phyloP scores from a whole-genome alignment of 2,888 invertebrate genomes.

The Corbicula japonica region DNA sequence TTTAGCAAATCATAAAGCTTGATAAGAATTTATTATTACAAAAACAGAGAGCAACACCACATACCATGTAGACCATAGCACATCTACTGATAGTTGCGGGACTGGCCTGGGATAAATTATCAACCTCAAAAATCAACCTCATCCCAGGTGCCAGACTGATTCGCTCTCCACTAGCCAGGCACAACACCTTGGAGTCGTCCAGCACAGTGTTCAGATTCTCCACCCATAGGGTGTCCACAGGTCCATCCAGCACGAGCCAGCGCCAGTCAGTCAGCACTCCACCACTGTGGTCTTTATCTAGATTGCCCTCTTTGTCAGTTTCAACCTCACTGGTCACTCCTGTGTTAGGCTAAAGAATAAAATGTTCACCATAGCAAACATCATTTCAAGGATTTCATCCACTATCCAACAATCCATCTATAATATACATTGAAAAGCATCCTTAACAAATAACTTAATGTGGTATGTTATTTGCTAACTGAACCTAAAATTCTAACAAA shows the following conservation, averaged over 20 bases:
- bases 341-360: slow-evolving; percentile 51
- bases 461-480: too few relatives aligned
- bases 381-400: too few relatives aligned
- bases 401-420: too few relatives aligned
- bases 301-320: slow-evolving; percentile 57
- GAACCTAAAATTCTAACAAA: too few relatives aligned
- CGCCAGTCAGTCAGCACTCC: slow-evolving; percentile 80
- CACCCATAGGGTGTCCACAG: slow-evolving; percentile 86
- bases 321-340: slow-evolving; percentile 56
- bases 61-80: slow-evolving; percentile 87
- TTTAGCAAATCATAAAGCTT: not conserved
- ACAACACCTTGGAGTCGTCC: slow-evolving; percentile 86
- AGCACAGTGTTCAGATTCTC: slow-evolving; percentile 86
- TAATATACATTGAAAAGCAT: too few relatives aligned
- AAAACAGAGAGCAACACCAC: slow-evolving; percentile 28
- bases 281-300: slow-evolving; percentile 66
- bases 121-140: slow-evolving; percentile 86
- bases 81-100: slow-evolving; percentile 86
- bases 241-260: slow-evolving; percentile 86
- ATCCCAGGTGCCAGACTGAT: slow-evolving; percentile 84
- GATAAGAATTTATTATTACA: not conserved
- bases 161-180: slow-evolving; percentile 86
- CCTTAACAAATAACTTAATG: too few relatives aligned
- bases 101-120: slow-evolving; percentile 85
- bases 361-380: too few relatives aligned